A percentile compares a stretch with the other conserved stretches of the same genome.
These are phyloP conservation scores for Portevinia maculata DNA, from an alignment of 2,888 invertebrate species.

Conservation along the genomic window DNA sequence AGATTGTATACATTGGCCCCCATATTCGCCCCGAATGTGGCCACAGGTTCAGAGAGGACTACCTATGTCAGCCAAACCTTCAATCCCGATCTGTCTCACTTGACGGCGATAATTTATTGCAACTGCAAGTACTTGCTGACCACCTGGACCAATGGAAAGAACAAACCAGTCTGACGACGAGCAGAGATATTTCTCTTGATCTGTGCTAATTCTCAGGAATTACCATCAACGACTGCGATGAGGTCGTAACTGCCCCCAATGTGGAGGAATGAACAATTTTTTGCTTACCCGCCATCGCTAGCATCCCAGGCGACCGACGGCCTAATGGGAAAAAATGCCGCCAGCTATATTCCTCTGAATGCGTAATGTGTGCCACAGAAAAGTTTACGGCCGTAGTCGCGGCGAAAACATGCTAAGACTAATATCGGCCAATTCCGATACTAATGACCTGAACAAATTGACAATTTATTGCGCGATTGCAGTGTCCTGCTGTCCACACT, in stretches of 20 bases:
- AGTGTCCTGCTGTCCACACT: slow-evolving; percentile 64
- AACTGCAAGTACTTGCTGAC: slow-evolving; percentile 39
- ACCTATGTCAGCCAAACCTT: slow-evolving; percentile 54
- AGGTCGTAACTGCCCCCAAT: slow-evolving; percentile 64
- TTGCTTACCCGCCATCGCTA: not conserved
- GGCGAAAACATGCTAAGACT: slow-evolving; percentile 56
- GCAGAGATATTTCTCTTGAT: slow-evolving; percentile 19
- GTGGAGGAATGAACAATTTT: slow-evolving; percentile 49
- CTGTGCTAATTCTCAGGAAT: slow-evolving; percentile 67
- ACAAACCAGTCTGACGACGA: slow-evolving; percentile 35
- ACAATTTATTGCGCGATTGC: slow-evolving; percentile 75
- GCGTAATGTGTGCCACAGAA: slow-evolving; percentile 64
- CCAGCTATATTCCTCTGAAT: slow-evolving; percentile 44
- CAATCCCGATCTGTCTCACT: slow-evolving; percentile 49
- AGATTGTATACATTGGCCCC: slow-evolving; percentile 5
- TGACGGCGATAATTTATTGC: slow-evolving; percentile 64
- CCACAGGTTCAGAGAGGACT: slow-evolving; percentile 25
- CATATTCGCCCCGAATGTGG: not conserved
- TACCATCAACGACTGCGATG: slow-evolving; percentile 48
- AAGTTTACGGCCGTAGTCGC: not conserved
- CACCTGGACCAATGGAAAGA: slow-evolving; percentile 42
- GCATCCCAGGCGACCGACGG: not conserved
- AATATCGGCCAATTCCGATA: slow-evolving; percentile 72
- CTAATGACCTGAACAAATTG: slow-evolving; percentile 76
- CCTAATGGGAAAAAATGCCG: slow-evolving; percentile 61